Percentiles rank a stretch among this genome's conserved stretches.
These are phyloP conservation scores for Gymnorhina tibicen DNA, from an alignment of 2,113 vertebrate species.

Conservation along the genomic window DNA sequence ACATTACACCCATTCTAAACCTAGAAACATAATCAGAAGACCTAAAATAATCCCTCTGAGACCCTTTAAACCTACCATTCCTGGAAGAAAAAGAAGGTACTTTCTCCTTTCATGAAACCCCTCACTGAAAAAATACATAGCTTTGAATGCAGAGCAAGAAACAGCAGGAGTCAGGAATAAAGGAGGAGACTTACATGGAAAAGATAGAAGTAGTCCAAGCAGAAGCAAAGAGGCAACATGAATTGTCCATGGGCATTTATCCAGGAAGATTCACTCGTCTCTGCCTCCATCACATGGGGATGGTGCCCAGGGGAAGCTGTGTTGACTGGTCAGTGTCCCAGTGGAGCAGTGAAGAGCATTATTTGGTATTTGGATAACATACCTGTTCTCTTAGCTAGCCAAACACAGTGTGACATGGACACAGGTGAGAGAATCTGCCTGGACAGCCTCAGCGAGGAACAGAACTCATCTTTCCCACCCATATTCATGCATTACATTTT, in stretches of 20 bases:
- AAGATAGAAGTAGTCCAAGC: neutral
- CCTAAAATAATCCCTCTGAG: neutral
- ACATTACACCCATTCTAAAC: neutral
- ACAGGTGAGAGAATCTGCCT: neutral
- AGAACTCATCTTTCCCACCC: neutral
- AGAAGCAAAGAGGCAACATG: neutral
- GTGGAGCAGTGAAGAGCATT: neutral
- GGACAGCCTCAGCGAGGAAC: neutral
- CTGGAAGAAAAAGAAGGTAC: neutral
- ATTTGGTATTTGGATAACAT: neutral
- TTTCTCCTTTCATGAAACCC: neutral
- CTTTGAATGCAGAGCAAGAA: neutral
- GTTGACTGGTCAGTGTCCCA: neutral
- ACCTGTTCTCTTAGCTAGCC: neutral
- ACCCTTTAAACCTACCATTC: neutral
- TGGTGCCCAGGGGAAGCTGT: neutral
- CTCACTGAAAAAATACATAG: neutral
- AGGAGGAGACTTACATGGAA: neutral
- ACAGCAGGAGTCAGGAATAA: neutral
- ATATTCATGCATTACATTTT: neutral
- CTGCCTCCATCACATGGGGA: neutral
- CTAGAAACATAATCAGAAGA: neutral
- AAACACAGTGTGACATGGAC: neutral
- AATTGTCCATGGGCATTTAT: neutral
- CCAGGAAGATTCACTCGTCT: neutral